Conservation (phyloP, 2,113 vertebrate species). For the Numida meleagris region DNA sequence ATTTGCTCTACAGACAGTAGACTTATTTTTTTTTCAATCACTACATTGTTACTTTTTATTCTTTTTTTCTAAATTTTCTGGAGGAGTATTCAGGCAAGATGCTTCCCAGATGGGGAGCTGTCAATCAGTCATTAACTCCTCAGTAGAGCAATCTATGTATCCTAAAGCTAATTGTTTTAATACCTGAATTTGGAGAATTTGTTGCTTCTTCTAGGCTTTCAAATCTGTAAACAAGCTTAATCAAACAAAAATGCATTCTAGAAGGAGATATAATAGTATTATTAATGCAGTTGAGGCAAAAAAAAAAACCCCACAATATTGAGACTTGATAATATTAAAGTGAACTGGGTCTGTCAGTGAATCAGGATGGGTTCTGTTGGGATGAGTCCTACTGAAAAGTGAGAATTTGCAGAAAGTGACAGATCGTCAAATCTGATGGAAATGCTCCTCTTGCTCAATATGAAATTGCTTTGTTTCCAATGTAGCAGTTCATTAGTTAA, state of each 20-base stretch:
- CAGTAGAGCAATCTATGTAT: neutral
- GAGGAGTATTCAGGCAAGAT: neutral
- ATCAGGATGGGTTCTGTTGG: neutral
- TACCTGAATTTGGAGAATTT: neutral
- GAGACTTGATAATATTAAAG: neutral
- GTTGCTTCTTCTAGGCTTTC: neutral
- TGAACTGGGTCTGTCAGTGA: neutral
- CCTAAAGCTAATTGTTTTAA: neutral
- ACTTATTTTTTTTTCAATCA: neutral
- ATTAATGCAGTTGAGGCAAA: neutral
- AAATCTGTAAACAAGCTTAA: neutral
- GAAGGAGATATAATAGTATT: neutral
- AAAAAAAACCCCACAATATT: neutral
- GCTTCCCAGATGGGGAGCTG: neutral
- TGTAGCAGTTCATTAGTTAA: neutral
- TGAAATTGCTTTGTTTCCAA: neutral
- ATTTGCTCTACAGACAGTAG: neutral
- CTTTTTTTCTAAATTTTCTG: neutral
- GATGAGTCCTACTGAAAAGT: neutral
- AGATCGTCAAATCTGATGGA: neutral
- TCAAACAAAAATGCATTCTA: neutral
- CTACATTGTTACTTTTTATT: neutral
- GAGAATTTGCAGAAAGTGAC: neutral
- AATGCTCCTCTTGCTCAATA: neutral
- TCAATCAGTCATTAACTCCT: neutral